Evolutionary conservation across 2,888 invertebrate genomes (phyloP), one percentile per base, ranked within the genome.

Genomic region (Drosophila trichaetosa): DNA sequence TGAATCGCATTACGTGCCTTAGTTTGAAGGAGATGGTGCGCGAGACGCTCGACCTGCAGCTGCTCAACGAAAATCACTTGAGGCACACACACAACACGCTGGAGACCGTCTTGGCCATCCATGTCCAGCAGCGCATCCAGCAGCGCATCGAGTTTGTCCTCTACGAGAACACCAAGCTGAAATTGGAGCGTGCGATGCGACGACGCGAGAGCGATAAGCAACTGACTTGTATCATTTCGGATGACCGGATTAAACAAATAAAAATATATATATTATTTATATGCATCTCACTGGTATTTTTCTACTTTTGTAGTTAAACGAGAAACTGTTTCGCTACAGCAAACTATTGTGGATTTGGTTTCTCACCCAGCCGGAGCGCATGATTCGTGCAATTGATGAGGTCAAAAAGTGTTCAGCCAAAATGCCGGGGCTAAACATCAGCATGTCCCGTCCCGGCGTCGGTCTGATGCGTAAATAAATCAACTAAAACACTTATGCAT

Each of bases 331-430:
- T 27, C 91, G 91, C 34, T 91, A 90, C 42, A 87, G 87, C 49
- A 86, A 91, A 54, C 69, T 91, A 10, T 79, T 93, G 13, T 93
- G 93, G 93, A 91, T 93, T 56, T 93, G 93, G 93, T 93, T 93
- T 70, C 79, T 93, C 13, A 92, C 92, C 1, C 93, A 93, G 33
- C 93, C 93, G 4, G 89, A 91, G 92, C 61, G 92, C 61, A 75
- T 93, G 38, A 29, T 91, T 5, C 77, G 87, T 53, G 93, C 93
- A 27, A 91, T 93, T 24, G 92, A 93, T 34, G 93, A 93, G 59
- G 89, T 90, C 0, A 92, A 91, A 52, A 91, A 87, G 69, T 83
- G 79, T 21, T 90, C 92, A 18, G 84, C 91, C 5, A 90, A 92
- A 72, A 76, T 87, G 7, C 88, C 91, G 16, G 67, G 87, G 4